Conservation (phyloP, 2,113 vertebrate genomes). For the Drymodes brunneopygia region DNA sequence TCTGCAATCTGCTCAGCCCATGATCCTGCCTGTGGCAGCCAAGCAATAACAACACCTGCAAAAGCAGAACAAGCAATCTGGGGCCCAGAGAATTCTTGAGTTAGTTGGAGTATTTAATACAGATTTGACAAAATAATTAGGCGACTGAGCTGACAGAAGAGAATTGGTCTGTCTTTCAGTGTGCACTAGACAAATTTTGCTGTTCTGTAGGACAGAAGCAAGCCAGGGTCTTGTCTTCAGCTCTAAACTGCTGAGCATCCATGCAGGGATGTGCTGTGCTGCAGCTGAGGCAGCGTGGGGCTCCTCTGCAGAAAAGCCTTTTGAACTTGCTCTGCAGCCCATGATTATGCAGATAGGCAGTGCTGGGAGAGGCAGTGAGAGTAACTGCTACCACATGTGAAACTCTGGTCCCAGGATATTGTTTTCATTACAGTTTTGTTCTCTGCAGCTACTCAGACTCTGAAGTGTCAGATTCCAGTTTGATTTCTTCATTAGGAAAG, state of each 20-base stretch:
- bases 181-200: neutral
- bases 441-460: conserved; percentile 28
- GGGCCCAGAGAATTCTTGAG: neutral
- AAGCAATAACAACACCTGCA: neutral
- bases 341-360: neutral
- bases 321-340: neutral
- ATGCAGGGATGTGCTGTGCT: neutral
- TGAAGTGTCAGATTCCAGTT: conserved; percentile 42
- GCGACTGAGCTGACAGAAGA: rapidly evolving
- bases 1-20: neutral
- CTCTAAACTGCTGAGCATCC: neutral
- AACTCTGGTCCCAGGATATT: conserved; percentile 3
- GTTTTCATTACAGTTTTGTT: conserved; percentile 63
- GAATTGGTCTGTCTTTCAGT: neutral
- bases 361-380: neutral
- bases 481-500: conserved; percentile 53
- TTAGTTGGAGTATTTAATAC: neutral
- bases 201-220: neutral
- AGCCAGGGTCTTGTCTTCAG: neutral
- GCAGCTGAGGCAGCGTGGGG: neutral
- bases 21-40: neutral
- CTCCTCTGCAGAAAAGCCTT: neutral
- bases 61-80: neutral
- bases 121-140: neutral
- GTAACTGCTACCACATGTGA: conserved; percentile 66